phyloP scores from a whole-genome alignment of 2,888 invertebrate genomes.

The Drosophila austrosaltans region DNA sequence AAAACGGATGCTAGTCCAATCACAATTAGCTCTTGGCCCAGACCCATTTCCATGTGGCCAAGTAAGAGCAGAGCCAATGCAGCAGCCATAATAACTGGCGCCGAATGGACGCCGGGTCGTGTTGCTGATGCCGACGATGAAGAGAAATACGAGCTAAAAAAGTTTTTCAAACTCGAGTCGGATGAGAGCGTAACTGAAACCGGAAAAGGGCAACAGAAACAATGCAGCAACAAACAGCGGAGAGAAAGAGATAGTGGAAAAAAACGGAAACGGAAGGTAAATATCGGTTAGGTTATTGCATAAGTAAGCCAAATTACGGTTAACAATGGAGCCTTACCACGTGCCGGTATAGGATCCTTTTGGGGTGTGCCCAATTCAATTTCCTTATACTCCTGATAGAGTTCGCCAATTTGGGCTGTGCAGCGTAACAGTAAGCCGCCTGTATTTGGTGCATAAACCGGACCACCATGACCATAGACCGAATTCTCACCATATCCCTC shows the following conservation, averaged over 20 bases:
- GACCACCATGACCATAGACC: conserved; percentile 71
- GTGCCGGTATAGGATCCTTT: conserved; percentile 91
- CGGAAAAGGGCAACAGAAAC: conserved; percentile 31
- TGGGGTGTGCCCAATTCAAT: conserved; percentile 89
- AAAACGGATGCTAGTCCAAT: conserved; percentile 29
- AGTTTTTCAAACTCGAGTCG: conserved; percentile 79
- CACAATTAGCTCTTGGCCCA: conserved; percentile 43
- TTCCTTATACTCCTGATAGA: conserved; percentile 88
- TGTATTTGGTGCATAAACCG: conserved; percentile 59
- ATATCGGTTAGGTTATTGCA: conserved; percentile 49
- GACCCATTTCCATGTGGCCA: conserved; percentile 17
- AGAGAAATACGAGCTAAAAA: conserved; percentile 80
- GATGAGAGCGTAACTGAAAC: conserved; percentile 81
- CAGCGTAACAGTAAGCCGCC: conserved; percentile 89
- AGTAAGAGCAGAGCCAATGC: conserved; percentile 29
- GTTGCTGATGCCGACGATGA: conserved; percentile 62
- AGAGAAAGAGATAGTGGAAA: conserved; percentile 3
- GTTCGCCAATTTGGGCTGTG: conserved; percentile 87
- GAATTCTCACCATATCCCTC: conserved; percentile 67
- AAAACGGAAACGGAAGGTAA: conserved; percentile 53
- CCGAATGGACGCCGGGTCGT: conserved; percentile 47
- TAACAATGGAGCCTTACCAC: conserved; percentile 85
- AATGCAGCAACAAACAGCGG: conserved; percentile 8
- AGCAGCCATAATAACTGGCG: conserved; percentile 45
- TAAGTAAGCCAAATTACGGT: conserved; percentile 37